Evolutionary conservation across 2,888 invertebrate genomes (phyloP), one percentile per base, ranked within the genome.

Genomic region (Drosophila paranaensis): DNA sequence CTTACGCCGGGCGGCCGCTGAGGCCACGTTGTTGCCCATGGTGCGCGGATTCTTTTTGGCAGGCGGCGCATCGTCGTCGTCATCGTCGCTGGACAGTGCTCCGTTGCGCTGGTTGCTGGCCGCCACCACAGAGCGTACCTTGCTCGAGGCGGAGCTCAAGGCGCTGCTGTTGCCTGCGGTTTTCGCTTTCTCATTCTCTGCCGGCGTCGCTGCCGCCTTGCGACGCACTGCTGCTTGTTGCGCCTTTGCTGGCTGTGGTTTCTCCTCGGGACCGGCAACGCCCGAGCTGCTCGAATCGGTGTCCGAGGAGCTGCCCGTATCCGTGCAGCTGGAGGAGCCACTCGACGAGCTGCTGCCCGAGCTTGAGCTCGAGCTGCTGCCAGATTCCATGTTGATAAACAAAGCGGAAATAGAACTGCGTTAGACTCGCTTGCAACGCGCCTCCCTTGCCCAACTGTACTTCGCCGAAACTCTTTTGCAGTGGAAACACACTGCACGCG

Each of bases 251-350:
- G 63, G 91, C 86, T 78, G 91, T 91, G 37, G 90, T 67, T 90
- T 91, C 46, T 86, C 93, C 45, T 93, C 93, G 64, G 77, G 61
- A 16, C 64, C 67, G 3, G 70, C 57, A 25, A 92, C 93, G 1
- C 93, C 95, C 3, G 83, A 74, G 8, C 90, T 90, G 66, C 94
- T 95, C 0, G 96, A 95, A 74, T 96, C 96, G 0, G 95, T 95
- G 78, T 96, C 96, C 0, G 95, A 95, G 3, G 92, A 91, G 55
- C 88, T 88, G 53, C 91, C 86, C 0, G 89, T 81, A 13, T 95
- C 96, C 0, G 96, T 95, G 62, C 95, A 95, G 71, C 95, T 95
- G 0, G 96, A 95, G 67, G 95, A 95, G 43, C 95, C 95, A 82
- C 96, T 96, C 0, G 95, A 94, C 2, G 95, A 93, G 0, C 94